phyloP scores from a whole-genome alignment of 2,797 vertebrate genomes.

The Diglossa cyanea region DNA sequence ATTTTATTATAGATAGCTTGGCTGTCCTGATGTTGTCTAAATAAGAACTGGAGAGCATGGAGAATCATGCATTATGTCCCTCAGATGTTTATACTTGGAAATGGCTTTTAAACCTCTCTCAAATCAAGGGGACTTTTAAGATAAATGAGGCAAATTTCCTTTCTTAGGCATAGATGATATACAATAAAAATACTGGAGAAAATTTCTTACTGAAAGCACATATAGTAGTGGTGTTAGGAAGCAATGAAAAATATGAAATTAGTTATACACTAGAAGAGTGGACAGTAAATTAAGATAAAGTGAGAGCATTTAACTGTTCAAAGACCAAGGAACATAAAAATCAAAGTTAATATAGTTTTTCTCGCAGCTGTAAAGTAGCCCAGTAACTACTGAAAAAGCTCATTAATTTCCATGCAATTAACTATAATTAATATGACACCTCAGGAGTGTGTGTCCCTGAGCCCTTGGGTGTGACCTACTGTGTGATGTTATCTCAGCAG shows the following conservation, averaged over 20 bases:
- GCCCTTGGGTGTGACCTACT: slow-evolving; percentile 59
- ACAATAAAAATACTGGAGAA: neutral
- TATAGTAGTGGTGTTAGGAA: neutral
- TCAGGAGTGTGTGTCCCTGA: slow-evolving; percentile 54
- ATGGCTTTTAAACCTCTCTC: neutral
- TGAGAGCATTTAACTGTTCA: slow-evolving; percentile 8
- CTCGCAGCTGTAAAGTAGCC: slow-evolving; percentile 55
- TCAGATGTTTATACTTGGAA: neutral
- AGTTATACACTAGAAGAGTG: neutral
- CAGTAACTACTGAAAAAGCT: slow-evolving; percentile 64
- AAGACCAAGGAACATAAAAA: slow-evolving; percentile 43
- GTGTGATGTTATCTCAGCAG: slow-evolving; percentile 44
- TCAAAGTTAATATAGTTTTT: slow-evolving; percentile 28
- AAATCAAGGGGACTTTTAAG: neutral
- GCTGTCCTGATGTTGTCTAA: neutral
- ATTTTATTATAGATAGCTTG: neutral
- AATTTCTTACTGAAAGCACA: neutral
- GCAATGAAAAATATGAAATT: neutral
- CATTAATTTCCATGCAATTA: slow-evolving; percentile 76
- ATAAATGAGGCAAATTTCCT: neutral
- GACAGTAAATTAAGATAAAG: slow-evolving; percentile 33
- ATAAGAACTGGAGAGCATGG: neutral
- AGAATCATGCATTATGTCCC: neutral
- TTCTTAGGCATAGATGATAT: neutral
- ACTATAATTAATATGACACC: slow-evolving; percentile 74